Base-by-base conservation (phyloP, 2,113 vertebrate species). In the Parus major region DNA sequence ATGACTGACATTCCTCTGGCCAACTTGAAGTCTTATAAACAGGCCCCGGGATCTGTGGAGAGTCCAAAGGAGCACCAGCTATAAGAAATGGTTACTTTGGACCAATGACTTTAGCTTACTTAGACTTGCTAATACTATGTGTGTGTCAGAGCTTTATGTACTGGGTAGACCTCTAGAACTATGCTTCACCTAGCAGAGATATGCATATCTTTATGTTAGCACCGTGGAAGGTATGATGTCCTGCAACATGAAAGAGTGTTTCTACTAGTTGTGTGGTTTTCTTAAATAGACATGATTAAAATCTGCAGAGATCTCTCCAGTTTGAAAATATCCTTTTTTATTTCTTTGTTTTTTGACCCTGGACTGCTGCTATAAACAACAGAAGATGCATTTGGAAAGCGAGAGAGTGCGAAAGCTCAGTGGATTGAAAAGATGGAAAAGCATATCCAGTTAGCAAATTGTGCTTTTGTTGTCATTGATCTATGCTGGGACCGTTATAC, bases 11-110 rank as follows among this genome's bases (percentile, higher is more conserved):
- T 99, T 98, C 99, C 99, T 83, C 96, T 99, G 98, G 99, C 99
- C 92, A 99, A 98, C 97, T 97, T 99, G 96, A 99, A 99, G 97
- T 99, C 99, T 78, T 99, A 99, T 95, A 99, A 99, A 97, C 98
- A 99, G 87, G 96, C 97, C 63, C 98, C 98, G 28, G 98, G 98
- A 93, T 95, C 98, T 56, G 84, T 97, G 64, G 99, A 99, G 96
- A 99, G 98, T 97, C 98, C 99, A 76, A 99, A 99, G 97, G 99
- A 99, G 96, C 99, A 99, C 94, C 99, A 99, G 97, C 98, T 99
- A 98, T 99, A 99, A 99, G 95, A 97, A 95, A 95, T 93, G 83
- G 86, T 92, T 96, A 82, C 89, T 91, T 97, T 97, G 97, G 97
- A 97, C 88, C 90, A 97, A 75, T 97, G 95, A 97, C 97, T 95